phyloP scores from a whole-genome alignment of 2,113 vertebrate species.

The Salvelinus alpinus region DNA sequence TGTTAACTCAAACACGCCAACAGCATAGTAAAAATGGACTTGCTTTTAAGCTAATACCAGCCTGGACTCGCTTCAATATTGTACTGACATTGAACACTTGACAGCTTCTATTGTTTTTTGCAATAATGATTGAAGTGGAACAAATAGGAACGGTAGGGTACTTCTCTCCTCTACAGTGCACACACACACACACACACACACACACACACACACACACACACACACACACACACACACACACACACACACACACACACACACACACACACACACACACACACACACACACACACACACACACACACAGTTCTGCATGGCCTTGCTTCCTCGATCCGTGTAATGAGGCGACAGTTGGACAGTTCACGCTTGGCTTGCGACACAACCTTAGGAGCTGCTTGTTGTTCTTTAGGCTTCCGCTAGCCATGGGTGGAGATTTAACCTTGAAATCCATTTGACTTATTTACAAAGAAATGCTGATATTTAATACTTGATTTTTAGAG shows the following conservation, averaged over 20 bases:
- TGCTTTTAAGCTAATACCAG: too few species aligned
- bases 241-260: background rate
- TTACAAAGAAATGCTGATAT: background rate
- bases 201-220: background rate
- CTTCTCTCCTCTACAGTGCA: too few species aligned
- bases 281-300: background rate
- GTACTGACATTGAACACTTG: too few species aligned
- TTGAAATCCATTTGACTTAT: background rate
- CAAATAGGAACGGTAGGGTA: background rate
- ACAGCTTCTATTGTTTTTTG: too few species aligned
- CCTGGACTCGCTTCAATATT: too few species aligned
- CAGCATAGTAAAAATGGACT: too few species aligned
- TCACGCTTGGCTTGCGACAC: constrained; percentile 6
- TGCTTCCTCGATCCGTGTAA: constrained; percentile 1
- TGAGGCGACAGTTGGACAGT: constrained; percentile 2
- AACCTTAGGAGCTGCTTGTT: background rate
- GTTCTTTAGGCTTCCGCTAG: background rate
- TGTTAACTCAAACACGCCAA: too few species aligned
- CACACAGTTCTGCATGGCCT: background rate
- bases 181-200: background rate
- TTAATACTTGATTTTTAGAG: background rate
- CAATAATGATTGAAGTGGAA: too few species aligned
- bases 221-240: background rate
- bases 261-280: background rate
- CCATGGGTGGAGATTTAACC: constrained; percentile 1